Conservation (phyloP, 2,888 invertebrate genomes). For the Sphecodes monilicornis region DNA sequence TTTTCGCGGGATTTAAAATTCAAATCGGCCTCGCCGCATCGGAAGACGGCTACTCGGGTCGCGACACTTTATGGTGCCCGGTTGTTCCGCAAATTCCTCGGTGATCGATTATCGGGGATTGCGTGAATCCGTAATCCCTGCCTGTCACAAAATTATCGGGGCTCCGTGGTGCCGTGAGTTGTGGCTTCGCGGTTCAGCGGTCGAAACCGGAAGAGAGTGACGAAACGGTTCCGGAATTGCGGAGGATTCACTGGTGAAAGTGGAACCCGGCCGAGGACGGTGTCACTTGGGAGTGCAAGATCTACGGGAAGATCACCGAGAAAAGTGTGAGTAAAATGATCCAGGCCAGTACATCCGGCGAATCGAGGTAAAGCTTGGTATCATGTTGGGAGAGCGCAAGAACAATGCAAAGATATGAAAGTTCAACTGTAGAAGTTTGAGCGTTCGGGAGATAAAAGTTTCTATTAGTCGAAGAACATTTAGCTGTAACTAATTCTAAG, state of each 20-base stretch:
- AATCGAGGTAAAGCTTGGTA: background rate
- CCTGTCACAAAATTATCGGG: background rate
- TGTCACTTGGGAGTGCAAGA: background rate
- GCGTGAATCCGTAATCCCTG: background rate
- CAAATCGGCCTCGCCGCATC: background rate
- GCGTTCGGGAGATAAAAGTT: background rate
- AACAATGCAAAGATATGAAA: background rate
- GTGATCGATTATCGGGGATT: constrained; percentile 37
- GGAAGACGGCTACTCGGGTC: background rate
- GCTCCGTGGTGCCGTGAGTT: constrained; percentile 4
- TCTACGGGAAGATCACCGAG: background rate
- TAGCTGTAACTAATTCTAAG: background rate
- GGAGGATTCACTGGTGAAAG: background rate
- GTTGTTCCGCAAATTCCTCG: background rate
- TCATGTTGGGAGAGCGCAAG: background rate
- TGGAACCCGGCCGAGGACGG: background rate
- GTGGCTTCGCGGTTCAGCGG: background rate
- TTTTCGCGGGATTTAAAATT: constrained; percentile 11
- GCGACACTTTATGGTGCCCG: constrained; percentile 3
- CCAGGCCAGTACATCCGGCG: background rate
- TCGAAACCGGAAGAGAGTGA: background rate
- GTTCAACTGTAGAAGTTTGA: background rate
- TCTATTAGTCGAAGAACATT: background rate
- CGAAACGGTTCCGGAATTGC: background rate
- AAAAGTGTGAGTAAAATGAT: constrained; percentile 19